Base-by-base conservation (phyloP, 2,888 invertebrate genomes). In the Prosopocoilus inquinatus region DNA sequence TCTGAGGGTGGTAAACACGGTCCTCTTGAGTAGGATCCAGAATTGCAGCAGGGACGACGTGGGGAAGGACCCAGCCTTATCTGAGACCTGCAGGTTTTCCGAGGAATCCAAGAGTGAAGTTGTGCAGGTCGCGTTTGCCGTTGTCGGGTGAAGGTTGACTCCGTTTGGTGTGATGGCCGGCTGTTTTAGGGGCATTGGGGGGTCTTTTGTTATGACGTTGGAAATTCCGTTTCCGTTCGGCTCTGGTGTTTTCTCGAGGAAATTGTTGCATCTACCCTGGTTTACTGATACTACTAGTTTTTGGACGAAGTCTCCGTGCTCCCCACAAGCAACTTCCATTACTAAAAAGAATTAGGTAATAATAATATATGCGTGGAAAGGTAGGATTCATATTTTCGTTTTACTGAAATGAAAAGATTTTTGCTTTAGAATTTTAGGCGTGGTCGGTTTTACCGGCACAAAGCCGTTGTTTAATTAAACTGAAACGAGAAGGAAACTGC, bases 271-370 rank as follows among this genome's bases (percentile, higher is more conserved):
- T 73, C 85, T 85, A 45, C 92, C 91, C 60, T 86, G 87, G 72
- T 90, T 89, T 43, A 94, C 91, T 5, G 93, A 91, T 72, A 88
- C 83, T 54, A 94, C 92, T 58, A 94, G 79, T 72, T 89, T 90
- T 69, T 90, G 87, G 13, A 92, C 88, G 76, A 90, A 90, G 64
- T 93, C 92, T 34, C 96, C 96, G 72, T 95, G 94, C 73, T 96
- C 96, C 0, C 96, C 96, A 47, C 93, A 91, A 0, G 96, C 96
- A 39, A 96, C 94, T 77, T 96, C 96, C 87, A 96, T 93, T 47
- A 95, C 95, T 93, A 79, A 16, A 81, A 78, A 38, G 7, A 28
- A 28, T n/a, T n/a, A 28, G 7, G 20, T 5, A 28, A 28, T 3
- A 28, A 7, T 1, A 28, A 28, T 28, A n/a, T n/a, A n/a, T 28